Evolutionary conservation across 2,888 invertebrate genomes (phyloP), one percentile per base, ranked within the genome.

Genomic region (Clistopyga incitator): DNA sequence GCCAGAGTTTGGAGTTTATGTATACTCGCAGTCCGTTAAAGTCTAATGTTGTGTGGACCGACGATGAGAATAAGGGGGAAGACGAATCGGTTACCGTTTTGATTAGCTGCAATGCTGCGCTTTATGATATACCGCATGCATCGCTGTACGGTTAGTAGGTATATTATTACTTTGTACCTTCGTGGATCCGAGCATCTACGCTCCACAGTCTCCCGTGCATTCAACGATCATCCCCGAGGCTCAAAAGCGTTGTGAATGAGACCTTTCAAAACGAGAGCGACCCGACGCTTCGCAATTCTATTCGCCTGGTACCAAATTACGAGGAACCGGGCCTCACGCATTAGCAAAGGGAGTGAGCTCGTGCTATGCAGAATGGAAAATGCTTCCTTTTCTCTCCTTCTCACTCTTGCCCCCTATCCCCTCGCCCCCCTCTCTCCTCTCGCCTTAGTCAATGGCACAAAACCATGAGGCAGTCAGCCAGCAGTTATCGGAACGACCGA

Each of bases 221-320:
- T 80, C 80, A 84, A 76, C 83, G 83, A 83, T 83, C 79, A 72
- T 79, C 61, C 83, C 74, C 77, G 56, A 74, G 42, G 72, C 67
- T 84, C 72, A 80, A 84, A 84, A 74, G 68, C 80, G 72, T 64
- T 71, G 71, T 80, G 83, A 84, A 84, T 84, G 80, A 77, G 77
- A 77, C 70, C 78, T 80, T 84, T 84, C 72, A 84, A 74, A 84
- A 84, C 77, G 83, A 74, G 74, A 68, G 74, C 80, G 77, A 80
- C 76, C 77, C 83, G 80, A 80, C 80, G 68, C 61, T 80, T 72
- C 67, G 75, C 65, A 61, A 34, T 80, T 77, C 83, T 77, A 65
- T 78, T 25, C 64, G 34, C 38, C 42, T 67, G 76, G 76, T 80
- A 80, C 77, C 52, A 70, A 77, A 80, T 80, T 80, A 78, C 77